phyloP scores from a whole-genome alignment of 2,113 vertebrate species.

The Asarcornis scutulata region DNA sequence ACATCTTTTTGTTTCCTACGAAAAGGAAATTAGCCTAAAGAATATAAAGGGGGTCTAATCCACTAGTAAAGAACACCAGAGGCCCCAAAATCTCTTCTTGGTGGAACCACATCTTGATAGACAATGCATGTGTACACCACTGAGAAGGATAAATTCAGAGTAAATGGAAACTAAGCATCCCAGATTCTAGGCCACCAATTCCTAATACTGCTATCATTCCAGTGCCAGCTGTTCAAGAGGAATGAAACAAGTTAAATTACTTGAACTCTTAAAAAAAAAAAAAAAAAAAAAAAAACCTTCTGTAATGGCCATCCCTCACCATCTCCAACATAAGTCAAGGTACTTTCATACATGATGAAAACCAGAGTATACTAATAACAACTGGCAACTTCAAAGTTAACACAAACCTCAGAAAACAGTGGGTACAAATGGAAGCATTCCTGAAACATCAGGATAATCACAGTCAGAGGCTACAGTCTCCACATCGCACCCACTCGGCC shows the following conservation, averaged over 20 bases:
- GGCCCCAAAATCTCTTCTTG: background rate
- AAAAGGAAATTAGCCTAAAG: background rate
- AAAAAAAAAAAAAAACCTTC: background rate
- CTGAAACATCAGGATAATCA: background rate
- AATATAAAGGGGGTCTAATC: background rate
- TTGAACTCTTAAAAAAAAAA: background rate
- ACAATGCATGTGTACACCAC: rapidly evolving
- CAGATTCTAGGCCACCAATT: background rate
- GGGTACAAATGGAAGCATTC: background rate
- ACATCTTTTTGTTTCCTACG: background rate
- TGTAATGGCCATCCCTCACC: background rate
- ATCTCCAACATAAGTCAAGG: background rate
- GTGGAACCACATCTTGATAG: background rate
- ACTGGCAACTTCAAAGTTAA: background rate
- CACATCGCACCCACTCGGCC: too few relatives aligned
- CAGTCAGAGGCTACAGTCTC: background rate
- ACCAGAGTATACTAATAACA: background rate
- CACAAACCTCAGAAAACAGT: background rate
- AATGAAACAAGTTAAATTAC: background rate
- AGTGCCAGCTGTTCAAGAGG: background rate
- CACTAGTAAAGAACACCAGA: background rate
- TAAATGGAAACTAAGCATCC: background rate
- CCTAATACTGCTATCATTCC: background rate
- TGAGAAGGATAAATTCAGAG: background rate
- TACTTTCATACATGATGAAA: background rate